Percentiles rank a stretch among this genome's conserved stretches.
Evolutionary conservation across 2,888 invertebrate genomes (phyloP).

Genomic region (Furcula furcula): DNA sequence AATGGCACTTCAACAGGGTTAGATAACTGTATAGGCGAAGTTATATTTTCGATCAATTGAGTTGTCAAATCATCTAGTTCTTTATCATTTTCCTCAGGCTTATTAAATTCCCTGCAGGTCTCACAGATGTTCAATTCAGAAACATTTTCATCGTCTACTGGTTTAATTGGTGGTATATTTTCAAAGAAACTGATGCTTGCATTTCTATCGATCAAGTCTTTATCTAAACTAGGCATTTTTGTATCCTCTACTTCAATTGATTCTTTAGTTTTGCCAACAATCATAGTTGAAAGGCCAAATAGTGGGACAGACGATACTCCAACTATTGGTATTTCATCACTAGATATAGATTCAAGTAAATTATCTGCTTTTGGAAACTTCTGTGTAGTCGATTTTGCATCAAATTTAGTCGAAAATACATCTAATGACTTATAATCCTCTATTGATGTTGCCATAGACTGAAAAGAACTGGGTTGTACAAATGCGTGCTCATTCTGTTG

Average conservation of each 20-base stretch:
- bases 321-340: conserved; percentile 30
- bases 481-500: not conserved
- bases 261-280: conserved; percentile 38
- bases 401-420: not conserved
- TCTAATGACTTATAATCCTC: not conserved
- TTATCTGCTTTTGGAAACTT: conserved; percentile 6
- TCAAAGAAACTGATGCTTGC: conserved; percentile 36
- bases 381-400: conserved; percentile 4
- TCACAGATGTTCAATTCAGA: conserved; percentile 62
- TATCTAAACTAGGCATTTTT: conserved; percentile 16
- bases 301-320: conserved; percentile 42
- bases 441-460: not conserved
- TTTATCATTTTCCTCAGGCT: conserved; percentile 48
- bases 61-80: conserved; percentile 54
- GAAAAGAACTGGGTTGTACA: not conserved
- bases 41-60: conserved; percentile 69
- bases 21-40: conserved; percentile 61
- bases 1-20: conserved; percentile 61
- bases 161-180: conserved; percentile 8
- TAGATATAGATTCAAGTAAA: conserved; percentile 30
- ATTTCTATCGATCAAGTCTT: conserved; percentile 16
- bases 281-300: conserved; percentile 42
- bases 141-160: conserved; percentile 22
- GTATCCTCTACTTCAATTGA: conserved; percentile 16
- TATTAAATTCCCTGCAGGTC: conserved; percentile 61